phyloP scores from a whole-genome alignment of 2,113 vertebrate species.

The Peromyscus polionotus region DNA sequence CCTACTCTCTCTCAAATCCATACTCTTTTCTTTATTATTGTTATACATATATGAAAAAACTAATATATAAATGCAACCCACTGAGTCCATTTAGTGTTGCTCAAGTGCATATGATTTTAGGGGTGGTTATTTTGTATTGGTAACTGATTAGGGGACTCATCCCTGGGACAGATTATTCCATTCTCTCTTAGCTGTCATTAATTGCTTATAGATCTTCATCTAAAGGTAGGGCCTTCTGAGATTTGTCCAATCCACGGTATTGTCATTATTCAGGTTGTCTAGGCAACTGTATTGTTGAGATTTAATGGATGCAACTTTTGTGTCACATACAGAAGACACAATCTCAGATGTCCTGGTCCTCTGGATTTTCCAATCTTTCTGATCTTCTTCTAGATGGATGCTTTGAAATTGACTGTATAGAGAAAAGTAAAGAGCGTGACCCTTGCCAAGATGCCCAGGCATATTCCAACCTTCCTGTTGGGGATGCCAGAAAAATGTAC shows the following conservation, averaged over 20 bases:
- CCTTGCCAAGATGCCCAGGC: not conserved
- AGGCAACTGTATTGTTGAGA: not conserved
- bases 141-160: not conserved
- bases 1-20: not conserved
- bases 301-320: not conserved
- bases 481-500: fast-evolving
- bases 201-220: not conserved
- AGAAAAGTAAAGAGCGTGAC: not conserved
- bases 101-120: not conserved
- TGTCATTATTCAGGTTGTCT: not conserved
- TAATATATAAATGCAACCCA: not conserved
- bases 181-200: not conserved
- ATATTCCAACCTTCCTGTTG: fast-evolving
- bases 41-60: not conserved
- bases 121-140: not conserved
- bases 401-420: not conserved
- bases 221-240: not conserved
- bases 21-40: not conserved
- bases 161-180: not conserved
- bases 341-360: not conserved
- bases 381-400: not conserved
- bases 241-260: no score
- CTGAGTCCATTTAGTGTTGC: not conserved
- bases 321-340: not conserved
- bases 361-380: not conserved